Base-by-base conservation (phyloP, 2,888 invertebrate species). In the Brachycybe producta region DNA sequence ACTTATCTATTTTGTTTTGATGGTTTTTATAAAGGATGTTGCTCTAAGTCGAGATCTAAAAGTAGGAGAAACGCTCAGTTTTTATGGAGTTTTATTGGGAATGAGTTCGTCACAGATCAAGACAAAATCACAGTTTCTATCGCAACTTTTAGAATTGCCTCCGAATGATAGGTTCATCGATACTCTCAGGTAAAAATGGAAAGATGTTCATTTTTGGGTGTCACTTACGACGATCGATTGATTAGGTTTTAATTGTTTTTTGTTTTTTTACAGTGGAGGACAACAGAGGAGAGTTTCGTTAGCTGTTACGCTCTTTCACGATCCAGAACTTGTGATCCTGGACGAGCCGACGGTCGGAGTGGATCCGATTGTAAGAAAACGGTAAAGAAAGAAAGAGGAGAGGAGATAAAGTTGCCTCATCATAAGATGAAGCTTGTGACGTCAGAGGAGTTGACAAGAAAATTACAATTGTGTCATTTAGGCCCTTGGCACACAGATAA, bases 301-400 rank as follows among this genome's bases (percentile, higher is more conserved):
- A 67, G 86, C 90, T 1, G 87, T 87, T 30, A 90, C 90, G 0
- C 74, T 91, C 21, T 83, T 91, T 77, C 90, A 91, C 65, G 87
- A 90, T 69, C 91, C 91, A 0, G 85, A 88, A 67, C 74, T 91
- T 38, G 72, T 91, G 54, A 90, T 91, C 67, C 74, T 91, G 54
- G 91, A 91, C 65, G 91, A 91, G 68, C 90, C 90, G 0, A 91
- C 90, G 0, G 90, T 91, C 40, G 90, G 90, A 3, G 90, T 91
- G 50, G 90, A 91, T 73, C 90, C 90, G 0, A 72, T 87, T 56
- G 75, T 92, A 36, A 23, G 51, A 15, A 21, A 45, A 15, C 44
- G 51, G 51, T 45, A 21, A 23, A 32, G 8, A 13, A 13, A 8
- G 11, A 32, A 13, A 32, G 8, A 13, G 32, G 11, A 8, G 13